Conservation (phyloP, 2,797 vertebrate genomes). For the Amblyopsis hoosieri region DNA sequence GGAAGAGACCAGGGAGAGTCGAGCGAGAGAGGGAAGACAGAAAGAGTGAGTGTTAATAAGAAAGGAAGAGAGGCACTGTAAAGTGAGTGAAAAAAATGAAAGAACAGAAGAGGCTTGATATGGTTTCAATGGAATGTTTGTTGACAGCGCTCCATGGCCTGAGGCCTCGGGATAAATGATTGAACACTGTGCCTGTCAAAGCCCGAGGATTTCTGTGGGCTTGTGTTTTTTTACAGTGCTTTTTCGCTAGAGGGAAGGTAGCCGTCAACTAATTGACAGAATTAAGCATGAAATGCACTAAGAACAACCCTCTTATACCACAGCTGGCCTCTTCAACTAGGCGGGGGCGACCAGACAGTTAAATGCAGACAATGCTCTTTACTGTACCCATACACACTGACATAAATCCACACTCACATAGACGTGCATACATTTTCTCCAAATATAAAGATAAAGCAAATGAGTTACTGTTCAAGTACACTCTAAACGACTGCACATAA, state of each 20-base stretch:
- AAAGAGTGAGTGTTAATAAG: slow-evolving; percentile 37
- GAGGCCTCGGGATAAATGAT: slow-evolving; percentile 93
- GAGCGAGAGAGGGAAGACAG: slow-evolving; percentile 45
- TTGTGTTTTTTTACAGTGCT: slow-evolving; percentile 84
- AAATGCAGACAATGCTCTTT: slow-evolving; percentile 42
- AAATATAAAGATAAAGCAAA: slow-evolving; percentile 58
- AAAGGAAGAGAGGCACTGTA: slow-evolving; percentile 69
- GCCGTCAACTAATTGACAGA: slow-evolving; percentile 99
- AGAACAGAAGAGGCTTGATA: slow-evolving; percentile 90
- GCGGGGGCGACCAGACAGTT: slow-evolving; percentile 55
- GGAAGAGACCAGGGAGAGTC: slow-evolving; percentile 49
- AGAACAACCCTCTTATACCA: slow-evolving; percentile 84
- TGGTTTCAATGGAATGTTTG: slow-evolving; percentile 94
- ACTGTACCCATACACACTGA: slow-evolving; percentile 27
- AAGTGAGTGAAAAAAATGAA: slow-evolving; percentile 74
- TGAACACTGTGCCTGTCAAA: slow-evolving; percentile 94
- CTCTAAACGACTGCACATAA: slow-evolving; percentile 52
- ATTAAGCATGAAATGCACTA: slow-evolving; percentile 98
- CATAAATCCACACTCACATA: slow-evolving; percentile 59
- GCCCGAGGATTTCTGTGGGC: slow-evolving; percentile 92
- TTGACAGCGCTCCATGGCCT: slow-evolving; percentile 92
- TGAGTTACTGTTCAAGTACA: slow-evolving; percentile 63
- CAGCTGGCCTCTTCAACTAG: slow-evolving; percentile 62
- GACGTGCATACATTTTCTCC: slow-evolving; percentile 47
- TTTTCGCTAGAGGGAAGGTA: slow-evolving; percentile 96